phyloP scores from a whole-genome alignment of 2,113 vertebrate genomes.

The Entelurus aequoreus region DNA sequence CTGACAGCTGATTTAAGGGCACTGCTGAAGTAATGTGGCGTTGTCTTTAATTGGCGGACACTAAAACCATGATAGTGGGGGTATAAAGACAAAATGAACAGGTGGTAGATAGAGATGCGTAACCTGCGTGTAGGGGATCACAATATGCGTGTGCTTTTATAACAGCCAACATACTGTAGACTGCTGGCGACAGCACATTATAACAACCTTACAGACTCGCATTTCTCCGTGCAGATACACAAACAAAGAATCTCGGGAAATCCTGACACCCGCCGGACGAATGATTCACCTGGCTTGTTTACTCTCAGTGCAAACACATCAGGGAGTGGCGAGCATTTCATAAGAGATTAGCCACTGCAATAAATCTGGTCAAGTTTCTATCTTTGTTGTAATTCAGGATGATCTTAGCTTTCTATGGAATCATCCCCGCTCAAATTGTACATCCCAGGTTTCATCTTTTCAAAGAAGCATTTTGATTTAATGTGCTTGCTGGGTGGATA shows the following conservation, averaged over 20 bases:
- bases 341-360: constrained; percentile 34
- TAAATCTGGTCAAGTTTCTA: constrained; percentile 13
- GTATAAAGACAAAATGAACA: constrained; percentile 11
- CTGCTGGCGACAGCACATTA: constrained; percentile 27
- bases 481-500: neutral
- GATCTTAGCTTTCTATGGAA: constrained; percentile 12
- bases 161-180: constrained; percentile 13
- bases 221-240: constrained; percentile 29
- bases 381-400: constrained; percentile 14
- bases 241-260: constrained; percentile 9
- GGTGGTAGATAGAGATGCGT: constrained; percentile 8
- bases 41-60: constrained; percentile 12
- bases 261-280: constrained; percentile 23
- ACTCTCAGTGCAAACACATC: constrained; percentile 49
- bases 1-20: neutral
- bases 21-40: neutral
- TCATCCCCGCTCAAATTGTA: neutral
- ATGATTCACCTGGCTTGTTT: constrained; percentile 40
- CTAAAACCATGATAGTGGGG: constrained; percentile 10
- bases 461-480: constrained; percentile 14
- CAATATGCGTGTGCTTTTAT: constrained; percentile 15
- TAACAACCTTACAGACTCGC: constrained; percentile 18
- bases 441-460: constrained; percentile 8
- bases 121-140: neutral
- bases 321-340: constrained; percentile 30